phyloP scores from a whole-genome alignment of 2,888 invertebrate species.

The Drosophila parthenogenetica region DNA sequence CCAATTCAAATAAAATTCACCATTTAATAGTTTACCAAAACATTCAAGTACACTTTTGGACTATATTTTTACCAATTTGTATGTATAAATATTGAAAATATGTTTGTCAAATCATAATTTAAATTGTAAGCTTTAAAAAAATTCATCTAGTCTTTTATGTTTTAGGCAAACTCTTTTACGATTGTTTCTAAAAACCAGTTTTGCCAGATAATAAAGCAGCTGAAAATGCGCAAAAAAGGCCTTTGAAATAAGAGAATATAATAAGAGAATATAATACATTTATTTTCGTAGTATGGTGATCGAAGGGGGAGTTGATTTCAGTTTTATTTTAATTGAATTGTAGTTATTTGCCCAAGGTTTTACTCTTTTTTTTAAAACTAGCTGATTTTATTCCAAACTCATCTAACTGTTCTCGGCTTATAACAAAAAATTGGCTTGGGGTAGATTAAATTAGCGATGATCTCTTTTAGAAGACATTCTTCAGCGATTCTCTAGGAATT shows the following conservation, averaged over 20 bases:
- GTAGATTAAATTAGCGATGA: conserved; percentile 42
- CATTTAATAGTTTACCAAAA: background rate
- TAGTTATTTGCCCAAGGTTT: background rate
- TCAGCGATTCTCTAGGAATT: conserved; percentile 37
- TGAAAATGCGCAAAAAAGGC: conserved; percentile 15
- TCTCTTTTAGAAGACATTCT: conserved; percentile 43
- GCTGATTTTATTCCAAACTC: background rate
- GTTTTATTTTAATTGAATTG: background rate
- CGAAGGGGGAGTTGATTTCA: no score
- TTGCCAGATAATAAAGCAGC: conserved; percentile 30
- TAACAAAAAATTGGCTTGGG: conserved; percentile 14
- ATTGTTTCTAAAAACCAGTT: conserved; percentile 38
- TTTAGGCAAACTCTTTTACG: conserved; percentile 21
- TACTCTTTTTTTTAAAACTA: background rate
- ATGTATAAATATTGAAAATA: background rate
- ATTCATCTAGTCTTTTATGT: conserved; percentile 11
- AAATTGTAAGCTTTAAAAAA: conserved; percentile 4
- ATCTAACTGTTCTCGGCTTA: conserved; percentile 25
- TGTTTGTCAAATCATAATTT: conserved; percentile 11
- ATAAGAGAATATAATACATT: background rate
- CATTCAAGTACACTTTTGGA: background rate
- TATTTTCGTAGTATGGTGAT: no score
- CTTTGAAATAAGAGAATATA: background rate
- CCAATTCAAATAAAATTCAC: conserved; percentile 17
- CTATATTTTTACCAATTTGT: background rate